Evolutionary conservation across 2,888 invertebrate species (phyloP).

Genomic region (Limenitis arthemis): DNA sequence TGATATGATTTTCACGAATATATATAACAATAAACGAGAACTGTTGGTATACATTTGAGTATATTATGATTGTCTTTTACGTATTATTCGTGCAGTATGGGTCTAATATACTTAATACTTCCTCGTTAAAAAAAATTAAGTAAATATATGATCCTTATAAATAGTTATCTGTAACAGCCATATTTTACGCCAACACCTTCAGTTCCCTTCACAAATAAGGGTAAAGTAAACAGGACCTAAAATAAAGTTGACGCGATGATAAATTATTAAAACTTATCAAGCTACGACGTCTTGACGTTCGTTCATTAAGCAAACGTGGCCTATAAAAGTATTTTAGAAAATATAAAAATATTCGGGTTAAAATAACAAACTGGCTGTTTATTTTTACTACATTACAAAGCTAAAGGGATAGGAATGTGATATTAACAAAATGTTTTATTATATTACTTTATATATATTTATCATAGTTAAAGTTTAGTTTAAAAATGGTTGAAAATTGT

Average conservation of each 20-base stretch:
- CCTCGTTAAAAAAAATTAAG: background rate
- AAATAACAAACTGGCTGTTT: slow-evolving; percentile 6
- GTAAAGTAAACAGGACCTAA: slow-evolving; percentile 25
- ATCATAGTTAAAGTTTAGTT: no score
- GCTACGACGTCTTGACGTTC: slow-evolving; percentile 27
- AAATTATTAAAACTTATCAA: slow-evolving; percentile 30
- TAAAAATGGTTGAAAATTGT: no score
- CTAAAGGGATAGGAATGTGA: no score
- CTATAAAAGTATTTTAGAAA: slow-evolving; percentile 18
- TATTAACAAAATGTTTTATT: no score
- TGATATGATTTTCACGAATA: no score
- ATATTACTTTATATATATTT: no score
- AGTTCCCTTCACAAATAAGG: slow-evolving; percentile 23
- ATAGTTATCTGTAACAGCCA: slow-evolving; percentile 7
- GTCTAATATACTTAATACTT: no score
- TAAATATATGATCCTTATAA: background rate
- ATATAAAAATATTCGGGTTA: slow-evolving; percentile 9
- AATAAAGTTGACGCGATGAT: slow-evolving; percentile 29
- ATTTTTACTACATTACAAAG: no score
- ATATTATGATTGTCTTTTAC: no score
- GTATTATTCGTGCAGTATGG: no score
- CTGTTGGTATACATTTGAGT: no score
- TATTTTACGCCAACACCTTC: slow-evolving; percentile 17
- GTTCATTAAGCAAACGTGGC: slow-evolving; percentile 25
- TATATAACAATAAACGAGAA: no score